Conservation (phyloP, 1,140 invertebrate species). For the Elysia chlorotica region DNA sequence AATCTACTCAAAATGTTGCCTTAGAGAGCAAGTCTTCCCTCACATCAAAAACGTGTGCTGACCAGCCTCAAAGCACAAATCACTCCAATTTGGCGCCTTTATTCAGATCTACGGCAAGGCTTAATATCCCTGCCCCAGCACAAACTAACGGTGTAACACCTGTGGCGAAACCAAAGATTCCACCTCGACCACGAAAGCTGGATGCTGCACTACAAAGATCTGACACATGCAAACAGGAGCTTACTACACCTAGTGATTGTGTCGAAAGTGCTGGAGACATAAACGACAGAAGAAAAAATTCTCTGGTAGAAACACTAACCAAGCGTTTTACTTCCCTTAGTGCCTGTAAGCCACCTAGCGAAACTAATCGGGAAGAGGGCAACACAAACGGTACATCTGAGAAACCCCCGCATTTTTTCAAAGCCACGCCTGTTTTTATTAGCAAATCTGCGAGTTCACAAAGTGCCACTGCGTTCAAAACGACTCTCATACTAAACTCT, state of each 20-base stretch:
- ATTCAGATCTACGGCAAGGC: too few species aligned
- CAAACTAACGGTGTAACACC: too few species aligned
- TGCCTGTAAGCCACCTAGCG: background rate
- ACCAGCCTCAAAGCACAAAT: too few species aligned
- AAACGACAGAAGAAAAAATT: background rate
- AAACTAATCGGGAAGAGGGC: background rate
- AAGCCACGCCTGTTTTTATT: slow-evolving; percentile 12
- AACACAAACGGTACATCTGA: background rate
- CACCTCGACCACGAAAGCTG: background rate
- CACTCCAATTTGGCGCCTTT: too few species aligned
- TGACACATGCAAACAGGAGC: background rate
- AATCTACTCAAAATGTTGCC: background rate
- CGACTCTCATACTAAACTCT: too few species aligned
- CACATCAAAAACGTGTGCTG: too few species aligned
- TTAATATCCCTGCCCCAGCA: background rate
- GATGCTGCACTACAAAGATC: background rate
- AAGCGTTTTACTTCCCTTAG: slow-evolving; percentile 3
- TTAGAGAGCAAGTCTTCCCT: background rate
- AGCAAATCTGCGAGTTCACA: background rate
- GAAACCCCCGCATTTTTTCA: background rate
- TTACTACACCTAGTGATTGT: background rate
- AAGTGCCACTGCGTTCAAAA: background rate
- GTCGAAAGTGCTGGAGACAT: background rate
- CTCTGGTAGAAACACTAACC: background rate
- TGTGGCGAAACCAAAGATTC: too few species aligned